phyloP scores from a whole-genome alignment of 2,797 vertebrate genomes.

The Sebastes minor region DNA sequence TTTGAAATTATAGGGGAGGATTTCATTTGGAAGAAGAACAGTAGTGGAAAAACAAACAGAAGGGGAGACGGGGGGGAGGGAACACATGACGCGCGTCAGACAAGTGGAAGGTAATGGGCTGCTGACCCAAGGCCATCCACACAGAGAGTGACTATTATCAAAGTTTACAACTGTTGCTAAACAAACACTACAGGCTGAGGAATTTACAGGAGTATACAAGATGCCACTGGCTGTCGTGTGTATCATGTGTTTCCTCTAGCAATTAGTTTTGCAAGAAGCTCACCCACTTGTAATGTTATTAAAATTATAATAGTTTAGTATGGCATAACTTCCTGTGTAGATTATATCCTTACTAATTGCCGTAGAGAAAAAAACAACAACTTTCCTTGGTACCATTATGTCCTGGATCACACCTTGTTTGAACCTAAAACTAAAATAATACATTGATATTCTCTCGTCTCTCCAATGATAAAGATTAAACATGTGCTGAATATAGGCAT shows the following conservation, averaged over 20 bases:
- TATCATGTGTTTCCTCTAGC: not conserved
- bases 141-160: conserved; percentile 21
- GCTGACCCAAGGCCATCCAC: conserved; percentile 36
- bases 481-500: not conserved
- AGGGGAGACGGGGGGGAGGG: conserved; percentile 3
- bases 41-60: conserved; percentile 61
- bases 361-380: not conserved
- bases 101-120: conserved; percentile 44
- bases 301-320: not conserved
- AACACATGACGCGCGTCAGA: conserved; percentile 32
- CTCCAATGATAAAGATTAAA: not conserved
- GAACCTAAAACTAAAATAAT: not conserved
- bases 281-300: not conserved
- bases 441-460: not conserved
- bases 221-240: not conserved
- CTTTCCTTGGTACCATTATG: too few species aligned
- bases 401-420: not conserved
- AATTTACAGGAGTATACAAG: not conserved
- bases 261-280: conserved; percentile 8
- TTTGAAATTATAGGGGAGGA: conserved; percentile 11
- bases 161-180: conserved; percentile 47
- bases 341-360: not conserved
- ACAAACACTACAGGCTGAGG: conserved; percentile 23
- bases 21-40: conserved; percentile 26
- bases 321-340: not conserved